Conservation (phyloP, 2,113 vertebrate species). For the Chaetodon trifascialis region DNA sequence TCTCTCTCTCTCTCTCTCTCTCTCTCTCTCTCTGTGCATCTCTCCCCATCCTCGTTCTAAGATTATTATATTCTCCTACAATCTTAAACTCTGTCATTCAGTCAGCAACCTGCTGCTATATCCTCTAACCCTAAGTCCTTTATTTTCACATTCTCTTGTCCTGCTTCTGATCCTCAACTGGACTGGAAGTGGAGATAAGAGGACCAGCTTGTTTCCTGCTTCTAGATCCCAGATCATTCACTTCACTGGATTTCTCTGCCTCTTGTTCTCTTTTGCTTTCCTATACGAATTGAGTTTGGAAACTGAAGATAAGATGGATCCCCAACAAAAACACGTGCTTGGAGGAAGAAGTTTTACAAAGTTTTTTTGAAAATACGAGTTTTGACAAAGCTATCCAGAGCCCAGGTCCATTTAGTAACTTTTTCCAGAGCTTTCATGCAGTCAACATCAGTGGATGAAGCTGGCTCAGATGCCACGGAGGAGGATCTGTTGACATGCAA, state of each 20-base stretch:
- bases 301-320: not conserved
- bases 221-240: constrained; percentile 40
- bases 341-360: no score
- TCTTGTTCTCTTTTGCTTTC: constrained; percentile 16
- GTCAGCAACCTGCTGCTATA: constrained; percentile 39
- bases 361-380: not conserved
- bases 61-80: constrained; percentile 17
- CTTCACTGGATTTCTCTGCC: constrained; percentile 10
- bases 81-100: constrained; percentile 40
- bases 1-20: not conserved
- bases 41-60: constrained; percentile 11
- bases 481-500: not conserved
- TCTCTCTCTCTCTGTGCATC: not conserved
- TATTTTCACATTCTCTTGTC: constrained; percentile 2
- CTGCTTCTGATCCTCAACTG: constrained; percentile 50
- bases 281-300: not conserved
- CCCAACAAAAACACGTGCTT: not conserved
- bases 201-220: constrained; percentile 32
- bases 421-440: not conserved
- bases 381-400: not conserved
- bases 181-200: constrained; percentile 47
- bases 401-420: not conserved
- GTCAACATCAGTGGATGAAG: no score
- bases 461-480: not conserved
- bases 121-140: constrained; percentile 31